phyloP scores from a whole-genome alignment of 2,888 invertebrate genomes.

The Empis livida region DNA sequence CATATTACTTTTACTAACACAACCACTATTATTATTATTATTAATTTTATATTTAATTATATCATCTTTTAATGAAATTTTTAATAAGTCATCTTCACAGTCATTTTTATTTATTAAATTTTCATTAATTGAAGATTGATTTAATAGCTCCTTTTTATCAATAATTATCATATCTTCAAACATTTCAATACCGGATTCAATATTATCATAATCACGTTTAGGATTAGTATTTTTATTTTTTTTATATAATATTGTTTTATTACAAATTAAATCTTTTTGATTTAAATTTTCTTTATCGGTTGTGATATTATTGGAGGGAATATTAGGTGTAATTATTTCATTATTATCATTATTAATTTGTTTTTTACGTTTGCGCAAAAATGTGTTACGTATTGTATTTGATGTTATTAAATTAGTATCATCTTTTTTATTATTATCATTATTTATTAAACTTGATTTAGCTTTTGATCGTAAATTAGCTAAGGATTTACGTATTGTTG shows the following conservation, averaged over 20 bases:
- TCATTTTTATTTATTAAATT: background rate
- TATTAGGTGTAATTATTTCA: background rate
- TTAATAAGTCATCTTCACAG: background rate
- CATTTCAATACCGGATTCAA: constrained; percentile 34
- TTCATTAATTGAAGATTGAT: background rate
- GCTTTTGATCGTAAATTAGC: constrained; percentile 30
- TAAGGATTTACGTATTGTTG: constrained; percentile 26
- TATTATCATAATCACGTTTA: constrained; percentile 22
- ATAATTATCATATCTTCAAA: constrained; percentile 29
- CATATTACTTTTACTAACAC: too few species aligned
- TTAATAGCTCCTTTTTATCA: background rate
- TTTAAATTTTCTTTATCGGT: background rate
- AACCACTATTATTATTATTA: too few species aligned
- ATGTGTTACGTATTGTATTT: constrained; percentile 17
- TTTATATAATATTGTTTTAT: background rate
- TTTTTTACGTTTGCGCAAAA: constrained; percentile 21
- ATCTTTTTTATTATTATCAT: constrained; percentile 6
- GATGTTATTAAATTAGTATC: background rate
- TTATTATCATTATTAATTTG: constrained; percentile 1
- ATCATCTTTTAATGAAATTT: too few species aligned
- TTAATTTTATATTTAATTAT: too few species aligned
- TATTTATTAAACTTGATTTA: constrained; percentile 20
- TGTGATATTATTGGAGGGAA: constrained; percentile 1
- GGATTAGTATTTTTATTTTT: constrained; percentile 11
- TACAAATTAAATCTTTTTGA: too few species aligned